phyloP scores from a whole-genome alignment of 2,797 vertebrate species.

The Bryconaethiops microstoma region DNA sequence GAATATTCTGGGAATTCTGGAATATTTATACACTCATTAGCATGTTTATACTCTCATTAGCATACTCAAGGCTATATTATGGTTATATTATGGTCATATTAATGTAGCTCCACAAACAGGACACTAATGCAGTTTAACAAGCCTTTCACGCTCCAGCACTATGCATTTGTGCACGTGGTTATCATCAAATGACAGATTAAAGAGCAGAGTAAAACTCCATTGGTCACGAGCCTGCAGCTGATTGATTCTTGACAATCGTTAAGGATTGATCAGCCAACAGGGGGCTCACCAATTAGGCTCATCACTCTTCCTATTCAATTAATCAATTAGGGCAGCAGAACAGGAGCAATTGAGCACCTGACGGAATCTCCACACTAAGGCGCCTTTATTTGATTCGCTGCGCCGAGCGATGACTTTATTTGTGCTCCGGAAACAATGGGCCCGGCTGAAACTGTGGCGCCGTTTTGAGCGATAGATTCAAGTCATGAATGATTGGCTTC shows the following conservation, averaged over 20 bases:
- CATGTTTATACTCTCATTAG: conserved; percentile 27
- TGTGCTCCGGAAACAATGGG: not conserved
- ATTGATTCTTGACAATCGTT: conserved; percentile 50
- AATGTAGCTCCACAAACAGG: not conserved
- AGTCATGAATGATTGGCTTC: not conserved
- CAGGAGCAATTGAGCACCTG: conserved; percentile 33
- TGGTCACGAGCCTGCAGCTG: conserved; percentile 45
- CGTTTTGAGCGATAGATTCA: conserved; percentile 20
- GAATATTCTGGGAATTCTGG: conserved; percentile 11
- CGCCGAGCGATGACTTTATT: conserved; percentile 30
- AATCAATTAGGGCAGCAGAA: conserved; percentile 57
- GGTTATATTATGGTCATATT: conserved; percentile 18
- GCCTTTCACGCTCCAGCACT: not conserved
- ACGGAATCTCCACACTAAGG: conserved; percentile 27
- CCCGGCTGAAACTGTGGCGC: not conserved
- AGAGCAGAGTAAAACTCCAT: conserved; percentile 17
- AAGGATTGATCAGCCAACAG: conserved; percentile 53
- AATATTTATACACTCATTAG: conserved; percentile 9
- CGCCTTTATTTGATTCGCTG: conserved; percentile 37
- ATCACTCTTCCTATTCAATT: conserved; percentile 55
- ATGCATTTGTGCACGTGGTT: not conserved
- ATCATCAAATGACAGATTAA: conserved; percentile 32
- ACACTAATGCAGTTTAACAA: not conserved
- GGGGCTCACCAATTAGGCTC: conserved; percentile 57
- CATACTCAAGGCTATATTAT: conserved; percentile 13